phyloP scores from a whole-genome alignment of 1,140 invertebrate species.

The Lanistes nyassanus region DNA sequence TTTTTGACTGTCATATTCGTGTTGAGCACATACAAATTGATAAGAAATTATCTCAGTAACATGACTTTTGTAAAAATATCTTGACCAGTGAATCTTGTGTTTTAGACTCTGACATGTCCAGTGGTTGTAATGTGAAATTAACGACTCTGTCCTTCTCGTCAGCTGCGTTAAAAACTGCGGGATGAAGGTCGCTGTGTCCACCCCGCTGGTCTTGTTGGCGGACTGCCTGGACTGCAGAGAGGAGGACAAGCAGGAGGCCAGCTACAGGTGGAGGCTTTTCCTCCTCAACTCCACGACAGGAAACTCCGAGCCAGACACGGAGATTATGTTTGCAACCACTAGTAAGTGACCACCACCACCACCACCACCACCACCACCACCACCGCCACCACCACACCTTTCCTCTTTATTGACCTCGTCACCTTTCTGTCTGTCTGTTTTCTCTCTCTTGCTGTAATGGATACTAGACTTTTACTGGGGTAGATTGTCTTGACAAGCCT shows the following conservation, averaged over 20 bases:
- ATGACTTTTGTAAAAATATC: no score
- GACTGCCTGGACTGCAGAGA: background rate
- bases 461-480: no score
- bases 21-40: no score
- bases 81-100: background rate
- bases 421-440: no score
- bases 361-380: background rate
- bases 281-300: background rate
- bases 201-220: background rate
- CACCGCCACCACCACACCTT: no score
- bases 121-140: background rate
- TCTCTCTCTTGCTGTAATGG: no score
- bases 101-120: slow-evolving; percentile 1
- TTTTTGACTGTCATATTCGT: no score
- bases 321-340: background rate
- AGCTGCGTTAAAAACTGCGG: slow-evolving; percentile 18
- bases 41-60: no score
- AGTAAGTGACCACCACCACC: background rate
- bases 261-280: background rate
- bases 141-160: background rate
- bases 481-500: no score
- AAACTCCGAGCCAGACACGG: background rate
- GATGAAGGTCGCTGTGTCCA: background rate
- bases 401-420: no score
- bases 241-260: background rate